These are phyloP conservation scores for Nyleta sp. DNA, from an alignment of 2,888 invertebrate species.

Conservation along the genomic window DNA sequence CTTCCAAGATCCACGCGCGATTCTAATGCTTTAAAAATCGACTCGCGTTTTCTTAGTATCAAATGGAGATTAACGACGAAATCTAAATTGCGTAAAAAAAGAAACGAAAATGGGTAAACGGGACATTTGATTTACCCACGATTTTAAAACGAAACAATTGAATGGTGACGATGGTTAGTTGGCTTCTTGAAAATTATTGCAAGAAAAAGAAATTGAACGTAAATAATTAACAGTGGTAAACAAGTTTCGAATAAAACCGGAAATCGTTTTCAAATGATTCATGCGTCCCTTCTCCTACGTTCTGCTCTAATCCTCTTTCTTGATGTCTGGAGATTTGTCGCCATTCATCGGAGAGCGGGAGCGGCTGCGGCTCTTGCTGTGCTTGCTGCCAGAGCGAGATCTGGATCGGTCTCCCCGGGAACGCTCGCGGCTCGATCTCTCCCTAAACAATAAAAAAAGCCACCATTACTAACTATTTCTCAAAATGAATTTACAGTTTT, in stretches of 20 bases:
- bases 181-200: neutral
- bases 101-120: slow-evolving; percentile 8
- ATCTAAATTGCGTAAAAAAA: slow-evolving; percentile 54
- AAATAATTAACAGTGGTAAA: slow-evolving; percentile 36
- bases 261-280: slow-evolving; percentile 14
- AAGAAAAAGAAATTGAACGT: slow-evolving; percentile 4
- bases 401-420: slow-evolving; percentile 80
- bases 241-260: slow-evolving; percentile 67
- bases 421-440: slow-evolving; percentile 81
- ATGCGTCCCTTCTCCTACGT: slow-evolving; percentile 36
- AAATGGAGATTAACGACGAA: slow-evolving; percentile 48
- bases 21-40: slow-evolving; percentile 39
- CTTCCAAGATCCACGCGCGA: slow-evolving; percentile 45
- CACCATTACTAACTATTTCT: neutral
- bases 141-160: slow-evolving; percentile 44
- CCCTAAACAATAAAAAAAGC: slow-evolving; percentile 70
- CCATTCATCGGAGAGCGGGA: slow-evolving; percentile 81
- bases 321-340: slow-evolving; percentile 79
- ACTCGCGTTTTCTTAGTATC: slow-evolving; percentile 57
- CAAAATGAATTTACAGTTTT: neutral
- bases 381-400: slow-evolving; percentile 80
- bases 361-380: slow-evolving; percentile 79
- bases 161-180: neutral
- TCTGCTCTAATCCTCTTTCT: slow-evolving; percentile 76
- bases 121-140: slow-evolving; percentile 41